phyloP scores from a whole-genome alignment of 2,797 vertebrate species.

The Pseudochirops cupreus region DNA sequence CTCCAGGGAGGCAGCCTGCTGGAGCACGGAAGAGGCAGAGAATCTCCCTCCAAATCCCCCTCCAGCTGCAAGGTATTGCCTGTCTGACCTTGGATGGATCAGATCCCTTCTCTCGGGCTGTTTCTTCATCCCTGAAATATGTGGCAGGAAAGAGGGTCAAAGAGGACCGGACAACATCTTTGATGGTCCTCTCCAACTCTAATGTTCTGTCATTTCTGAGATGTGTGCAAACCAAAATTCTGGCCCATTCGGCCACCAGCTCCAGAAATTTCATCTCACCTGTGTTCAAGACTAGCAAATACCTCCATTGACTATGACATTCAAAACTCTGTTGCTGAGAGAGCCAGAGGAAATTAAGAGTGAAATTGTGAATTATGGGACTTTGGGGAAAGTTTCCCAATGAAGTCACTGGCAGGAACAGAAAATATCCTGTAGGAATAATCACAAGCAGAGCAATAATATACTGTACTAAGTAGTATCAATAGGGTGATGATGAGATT shows the following conservation, averaged over 20 bases:
- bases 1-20: neutral
- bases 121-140: neutral
- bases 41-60: neutral
- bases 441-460: conserved; percentile 57
- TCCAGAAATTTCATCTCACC: neutral
- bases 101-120: neutral
- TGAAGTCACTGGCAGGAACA: conserved; percentile 56
- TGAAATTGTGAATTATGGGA: neutral
- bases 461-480: conserved; percentile 50
- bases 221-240: conserved; percentile 19
- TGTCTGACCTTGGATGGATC: neutral
- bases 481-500: conserved; percentile 66
- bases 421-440: conserved; percentile 56
- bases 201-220: conserved; percentile 13
- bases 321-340: conserved; percentile 37
- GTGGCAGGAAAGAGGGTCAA: neutral
- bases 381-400: conserved; percentile 58
- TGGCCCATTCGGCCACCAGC: neutral
- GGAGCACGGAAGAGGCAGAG: neutral
- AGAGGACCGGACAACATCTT: neutral
- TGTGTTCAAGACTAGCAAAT: neutral
- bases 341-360: neutral
- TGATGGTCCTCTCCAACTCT: neutral
- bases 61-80: neutral
- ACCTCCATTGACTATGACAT: neutral